These are phyloP conservation scores for Toxostoma redivivum DNA, from an alignment of 2,113 vertebrate genomes.

Conservation along the genomic window DNA sequence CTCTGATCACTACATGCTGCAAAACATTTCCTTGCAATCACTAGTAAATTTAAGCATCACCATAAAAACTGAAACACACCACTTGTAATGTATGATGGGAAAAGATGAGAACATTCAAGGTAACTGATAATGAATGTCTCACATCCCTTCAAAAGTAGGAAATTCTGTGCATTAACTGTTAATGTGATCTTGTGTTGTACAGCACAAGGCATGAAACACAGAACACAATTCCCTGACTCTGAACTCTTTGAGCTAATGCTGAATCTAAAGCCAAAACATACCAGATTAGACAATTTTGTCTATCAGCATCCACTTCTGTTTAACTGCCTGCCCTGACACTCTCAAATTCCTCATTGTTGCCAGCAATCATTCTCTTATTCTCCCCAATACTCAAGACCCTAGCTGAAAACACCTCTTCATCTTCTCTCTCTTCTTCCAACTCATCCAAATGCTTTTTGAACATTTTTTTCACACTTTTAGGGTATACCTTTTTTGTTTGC, in stretches of 20 bases:
- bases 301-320: neutral
- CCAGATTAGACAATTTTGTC: neutral
- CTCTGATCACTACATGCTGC: neutral
- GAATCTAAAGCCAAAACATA: neutral
- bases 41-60: neutral
- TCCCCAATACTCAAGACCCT: neutral
- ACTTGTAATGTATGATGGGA: neutral
- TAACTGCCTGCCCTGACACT: neutral
- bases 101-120: neutral
- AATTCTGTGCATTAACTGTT: fast-evolving
- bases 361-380: neutral
- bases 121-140: neutral
- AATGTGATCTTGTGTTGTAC: neutral
- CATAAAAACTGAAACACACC: neutral
- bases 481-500: neutral
- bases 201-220: neutral
- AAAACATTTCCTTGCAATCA: neutral
- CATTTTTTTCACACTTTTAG: neutral
- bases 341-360: neutral
- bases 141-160: neutral
- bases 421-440: neutral
- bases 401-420: neutral
- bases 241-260: neutral
- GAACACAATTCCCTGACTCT: neutral
- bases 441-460: neutral